A percentile compares a stretch with the other conserved stretches of the same genome.
Evolutionary conservation across 1,140 invertebrate species (phyloP).

Genomic region (Drosophila ogumai): DNA sequence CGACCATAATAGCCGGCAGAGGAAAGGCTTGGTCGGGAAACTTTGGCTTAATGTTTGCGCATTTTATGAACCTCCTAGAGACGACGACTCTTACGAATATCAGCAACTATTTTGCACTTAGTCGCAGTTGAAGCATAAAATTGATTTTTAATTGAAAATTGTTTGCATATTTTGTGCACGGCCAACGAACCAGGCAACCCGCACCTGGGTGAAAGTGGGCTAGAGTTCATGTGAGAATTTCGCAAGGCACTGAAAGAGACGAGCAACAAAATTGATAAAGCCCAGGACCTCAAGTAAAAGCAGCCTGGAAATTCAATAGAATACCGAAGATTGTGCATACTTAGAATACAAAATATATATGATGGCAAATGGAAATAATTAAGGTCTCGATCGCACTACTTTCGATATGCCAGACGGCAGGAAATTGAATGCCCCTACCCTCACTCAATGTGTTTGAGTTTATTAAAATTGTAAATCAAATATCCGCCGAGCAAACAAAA

Average conservation of each 20-base stretch:
- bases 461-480: constrained; percentile 65
- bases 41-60: constrained; percentile 55
- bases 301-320: not conserved
- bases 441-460: constrained; percentile 5
- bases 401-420: constrained; percentile 16
- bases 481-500: constrained; percentile 39
- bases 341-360: not conserved
- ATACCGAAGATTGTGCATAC: not conserved
- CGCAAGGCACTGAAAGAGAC: not conserved
- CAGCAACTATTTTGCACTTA: constrained; percentile 72
- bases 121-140: constrained; percentile 81
- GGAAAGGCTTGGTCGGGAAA: constrained; percentile 26
- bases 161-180: constrained; percentile 73
- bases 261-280: constrained; percentile 1
- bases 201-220: constrained; percentile 38
- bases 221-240: constrained; percentile 49
- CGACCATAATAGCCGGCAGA: constrained; percentile 10
- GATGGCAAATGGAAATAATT: not conserved
- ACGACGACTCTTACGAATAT: constrained; percentile 21
- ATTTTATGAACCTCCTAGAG: constrained; percentile 45
- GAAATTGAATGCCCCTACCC: constrained; percentile 33
- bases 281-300: constrained; percentile 14
- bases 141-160: constrained; percentile 83
- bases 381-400: constrained; percentile 4
- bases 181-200: constrained; percentile 4